phyloP scores from a whole-genome alignment of 2,888 invertebrate genomes.

The Pollenia labialis region DNA sequence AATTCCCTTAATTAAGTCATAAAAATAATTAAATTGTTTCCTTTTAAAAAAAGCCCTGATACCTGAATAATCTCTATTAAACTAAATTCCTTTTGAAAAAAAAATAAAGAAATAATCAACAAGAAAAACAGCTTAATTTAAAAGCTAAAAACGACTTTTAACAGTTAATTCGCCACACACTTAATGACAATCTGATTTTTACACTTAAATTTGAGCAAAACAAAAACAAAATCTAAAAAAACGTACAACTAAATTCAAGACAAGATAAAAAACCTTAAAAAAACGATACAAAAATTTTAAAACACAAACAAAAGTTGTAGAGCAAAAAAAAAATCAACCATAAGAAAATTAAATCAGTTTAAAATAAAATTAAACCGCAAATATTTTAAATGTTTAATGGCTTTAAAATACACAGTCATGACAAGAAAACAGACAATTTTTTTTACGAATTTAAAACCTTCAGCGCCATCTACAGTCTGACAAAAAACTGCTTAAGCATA shows the following conservation, averaged over 20 bases:
- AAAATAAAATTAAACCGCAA: slow-evolving; percentile 65
- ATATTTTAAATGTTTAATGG: slow-evolving; percentile 71
- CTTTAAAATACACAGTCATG: slow-evolving; percentile 14
- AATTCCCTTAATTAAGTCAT: slow-evolving; percentile 24
- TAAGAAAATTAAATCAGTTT: slow-evolving; percentile 65
- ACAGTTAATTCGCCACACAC: slow-evolving; percentile 47
- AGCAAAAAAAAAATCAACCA: slow-evolving; percentile 32
- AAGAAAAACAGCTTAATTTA: slow-evolving; percentile 63
- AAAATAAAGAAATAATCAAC: neutral
- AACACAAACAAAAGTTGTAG: slow-evolving; percentile 29
- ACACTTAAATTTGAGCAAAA: slow-evolving; percentile 46
- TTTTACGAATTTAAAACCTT: slow-evolving; percentile 6
- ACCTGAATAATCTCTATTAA: neutral
- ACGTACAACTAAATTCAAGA: neutral
- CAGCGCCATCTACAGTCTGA: slow-evolving; percentile 68
- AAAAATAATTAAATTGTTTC: neutral
- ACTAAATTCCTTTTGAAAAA: slow-evolving; percentile 6
- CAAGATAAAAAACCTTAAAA: slow-evolving; percentile 7
- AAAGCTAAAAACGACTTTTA: slow-evolving; percentile 52
- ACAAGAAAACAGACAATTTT: neutral
- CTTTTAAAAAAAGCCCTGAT: neutral
- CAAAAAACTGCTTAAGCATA: slow-evolving; percentile 21
- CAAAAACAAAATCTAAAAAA: neutral
- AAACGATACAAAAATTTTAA: slow-evolving; percentile 29
- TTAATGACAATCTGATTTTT: slow-evolving; percentile 61